These are phyloP conservation scores for Aphelocoma californica DNA, from an alignment of 2,797 vertebrate species.

Conservation along the genomic window DNA sequence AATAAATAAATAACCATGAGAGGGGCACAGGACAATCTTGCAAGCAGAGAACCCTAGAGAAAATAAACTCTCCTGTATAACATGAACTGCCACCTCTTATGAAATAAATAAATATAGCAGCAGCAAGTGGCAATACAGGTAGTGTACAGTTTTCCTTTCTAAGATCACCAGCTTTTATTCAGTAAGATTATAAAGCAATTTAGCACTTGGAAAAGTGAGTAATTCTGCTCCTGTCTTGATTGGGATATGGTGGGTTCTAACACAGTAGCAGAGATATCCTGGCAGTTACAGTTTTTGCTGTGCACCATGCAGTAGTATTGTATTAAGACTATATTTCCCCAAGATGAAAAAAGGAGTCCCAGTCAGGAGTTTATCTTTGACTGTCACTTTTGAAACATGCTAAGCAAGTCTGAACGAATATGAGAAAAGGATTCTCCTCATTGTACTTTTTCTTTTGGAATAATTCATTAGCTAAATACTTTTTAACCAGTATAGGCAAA, in stretches of 20 bases:
- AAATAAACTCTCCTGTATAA: neutral
- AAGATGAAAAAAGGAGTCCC: neutral
- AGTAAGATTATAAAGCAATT: neutral
- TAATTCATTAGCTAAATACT: constrained; percentile 41
- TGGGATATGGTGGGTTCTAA: neutral
- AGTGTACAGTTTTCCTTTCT: neutral
- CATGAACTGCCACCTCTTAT: neutral
- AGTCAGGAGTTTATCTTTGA: neutral
- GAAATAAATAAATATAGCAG: neutral
- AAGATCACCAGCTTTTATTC: neutral
- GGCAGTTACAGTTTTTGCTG: neutral
- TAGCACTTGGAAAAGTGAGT: neutral
- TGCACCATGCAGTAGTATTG: neutral
- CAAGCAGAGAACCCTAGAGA: neutral
- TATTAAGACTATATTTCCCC: neutral
- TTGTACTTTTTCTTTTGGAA: constrained; percentile 17
- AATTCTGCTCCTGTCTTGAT: neutral
- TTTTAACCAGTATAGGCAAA: constrained; percentile 1
- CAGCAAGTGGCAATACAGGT: neutral
- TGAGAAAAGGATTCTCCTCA: constrained; percentile 21
- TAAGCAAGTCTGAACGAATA: neutral
- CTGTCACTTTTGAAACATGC: neutral
- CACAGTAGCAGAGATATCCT: neutral
- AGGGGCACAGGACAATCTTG: neutral
- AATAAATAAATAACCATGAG: neutral